These are phyloP conservation scores for Synergus gifuensis DNA, from an alignment of 2,888 invertebrate species.

Conservation along the genomic window DNA sequence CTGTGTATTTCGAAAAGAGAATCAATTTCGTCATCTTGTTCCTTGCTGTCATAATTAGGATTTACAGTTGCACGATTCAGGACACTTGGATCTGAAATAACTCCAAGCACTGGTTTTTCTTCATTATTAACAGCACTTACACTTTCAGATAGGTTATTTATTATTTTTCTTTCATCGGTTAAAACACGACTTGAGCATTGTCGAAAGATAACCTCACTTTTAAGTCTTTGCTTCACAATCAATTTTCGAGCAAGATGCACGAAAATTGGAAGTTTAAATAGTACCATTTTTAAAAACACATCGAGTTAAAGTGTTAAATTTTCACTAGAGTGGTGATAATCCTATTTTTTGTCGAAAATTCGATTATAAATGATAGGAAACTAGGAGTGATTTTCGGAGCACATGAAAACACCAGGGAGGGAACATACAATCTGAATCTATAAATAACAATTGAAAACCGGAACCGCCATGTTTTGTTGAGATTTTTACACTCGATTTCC, in stretches of 20 bases:
- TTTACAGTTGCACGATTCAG: neutral
- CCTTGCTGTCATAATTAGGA: neutral
- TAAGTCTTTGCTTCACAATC: neutral
- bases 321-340: neutral
- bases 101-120: neutral
- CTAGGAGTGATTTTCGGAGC: neutral
- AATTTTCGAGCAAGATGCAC: slow-evolving; percentile 27
- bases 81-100: neutral
- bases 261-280: slow-evolving; percentile 5
- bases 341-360: neutral
- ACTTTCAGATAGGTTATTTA: neutral
- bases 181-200: slow-evolving; percentile 1
- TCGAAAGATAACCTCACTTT: slow-evolving; percentile 32
- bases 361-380: neutral
- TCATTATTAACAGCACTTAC: neutral
- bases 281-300: neutral
- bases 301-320: neutral
- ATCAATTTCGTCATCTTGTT: neutral
- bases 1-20: slow-evolving; percentile 33
- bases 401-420: too few species aligned
- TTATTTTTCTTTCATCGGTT: slow-evolving; percentile 2
- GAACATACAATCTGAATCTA: too few species aligned
- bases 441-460: too few species aligned
- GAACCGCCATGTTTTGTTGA: too few species aligned
- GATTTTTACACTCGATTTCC: too few species aligned